A percentile compares a stretch with the other conserved stretches of the same genome.
phyloP scores from a whole-genome alignment of 1,140 invertebrate species.

The Drosophila mauritiana region DNA sequence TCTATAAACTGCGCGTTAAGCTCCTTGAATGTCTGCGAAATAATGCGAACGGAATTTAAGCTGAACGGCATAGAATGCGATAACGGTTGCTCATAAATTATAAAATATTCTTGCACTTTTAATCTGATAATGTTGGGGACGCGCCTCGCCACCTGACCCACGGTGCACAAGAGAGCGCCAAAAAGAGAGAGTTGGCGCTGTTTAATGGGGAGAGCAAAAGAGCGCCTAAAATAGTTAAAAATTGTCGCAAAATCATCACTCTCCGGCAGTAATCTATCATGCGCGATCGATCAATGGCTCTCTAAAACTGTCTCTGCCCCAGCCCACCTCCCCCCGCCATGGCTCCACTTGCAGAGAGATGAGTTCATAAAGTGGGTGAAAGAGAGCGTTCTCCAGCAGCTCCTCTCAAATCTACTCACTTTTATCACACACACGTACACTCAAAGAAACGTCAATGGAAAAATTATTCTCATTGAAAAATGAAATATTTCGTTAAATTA shows the following conservation, averaged over 20 bases:
- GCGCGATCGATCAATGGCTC: constrained; percentile 50
- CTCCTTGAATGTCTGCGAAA: background rate
- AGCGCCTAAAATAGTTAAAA: constrained; percentile 14
- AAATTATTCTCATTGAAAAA: background rate
- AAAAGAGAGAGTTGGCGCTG: background rate
- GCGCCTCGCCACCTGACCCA: constrained; percentile 26
- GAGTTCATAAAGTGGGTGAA: constrained; percentile 24
- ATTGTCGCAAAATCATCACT: constrained; percentile 27
- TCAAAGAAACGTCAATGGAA: background rate
- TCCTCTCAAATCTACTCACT: constrained; percentile 20
- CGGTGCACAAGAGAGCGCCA: constrained; percentile 25
- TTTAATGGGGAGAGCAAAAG: constrained; percentile 1
- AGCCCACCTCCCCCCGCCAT: constrained; percentile 13
- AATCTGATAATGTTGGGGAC: constrained; percentile 35
- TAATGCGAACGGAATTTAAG: constrained; percentile 1
- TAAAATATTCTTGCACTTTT: constrained; percentile 16
- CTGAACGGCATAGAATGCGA: background rate
- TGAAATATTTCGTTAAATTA: background rate
- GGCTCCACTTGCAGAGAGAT: background rate
- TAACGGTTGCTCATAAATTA: constrained; percentile 33
- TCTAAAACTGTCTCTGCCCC: constrained; percentile 4
- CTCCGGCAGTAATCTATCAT: constrained; percentile 49
- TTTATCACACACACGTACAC: constrained; percentile 37
- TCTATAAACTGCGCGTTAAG: background rate
- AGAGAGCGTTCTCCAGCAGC: constrained; percentile 19